Base-by-base conservation (phyloP, 2,113 vertebrate species). In the Apeltes quadracus region DNA sequence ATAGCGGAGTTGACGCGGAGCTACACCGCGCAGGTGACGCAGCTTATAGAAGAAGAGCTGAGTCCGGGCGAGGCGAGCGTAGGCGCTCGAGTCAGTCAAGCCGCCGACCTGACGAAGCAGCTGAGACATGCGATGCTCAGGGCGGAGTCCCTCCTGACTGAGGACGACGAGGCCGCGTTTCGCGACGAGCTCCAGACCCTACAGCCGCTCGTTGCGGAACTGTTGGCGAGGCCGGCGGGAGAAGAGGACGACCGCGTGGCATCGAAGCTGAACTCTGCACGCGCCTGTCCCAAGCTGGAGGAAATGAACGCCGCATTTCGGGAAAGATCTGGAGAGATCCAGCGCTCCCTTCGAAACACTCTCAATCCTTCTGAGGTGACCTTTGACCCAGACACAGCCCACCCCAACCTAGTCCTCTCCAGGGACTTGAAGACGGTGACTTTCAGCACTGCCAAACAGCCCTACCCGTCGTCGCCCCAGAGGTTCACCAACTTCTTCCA, bases 281-380 rank as follows among this genome's bases (percentile, higher is more conserved):
- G 61, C 20, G 55, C 63, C 56, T 91, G 87, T 70, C 57, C 74
- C 18, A 82, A 90, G 44, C 73, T 94, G 63, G 92, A 93, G 32
- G 29, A 27, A 12, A 84, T 86, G 61, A 92, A 82, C 10, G 1
- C 61, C 1, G 84, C 90, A 48, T 74, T 94, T 13, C 90, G 74
- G 68, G 73, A 84, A 6, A 68, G 75, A 43, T 59, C 92, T 0
- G 83, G 82, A 76, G 81, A 81, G 20, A 78, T 88, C 54, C 91
- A 94, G 38, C 87, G 89, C 32, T 85, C 72, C 6, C 67, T 93
- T 29, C 84, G 87, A 4, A 88, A 73, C 68, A 63, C 86, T 43
- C 69, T 94, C 27, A 93, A 94, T 77, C 92, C 93, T 9, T 94
- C 93, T 7, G 94, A 94, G 67, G 82, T 94, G 71, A 94, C 92